phyloP scores from a whole-genome alignment of 2,797 vertebrate species.

The Notolepis coatsorum region DNA sequence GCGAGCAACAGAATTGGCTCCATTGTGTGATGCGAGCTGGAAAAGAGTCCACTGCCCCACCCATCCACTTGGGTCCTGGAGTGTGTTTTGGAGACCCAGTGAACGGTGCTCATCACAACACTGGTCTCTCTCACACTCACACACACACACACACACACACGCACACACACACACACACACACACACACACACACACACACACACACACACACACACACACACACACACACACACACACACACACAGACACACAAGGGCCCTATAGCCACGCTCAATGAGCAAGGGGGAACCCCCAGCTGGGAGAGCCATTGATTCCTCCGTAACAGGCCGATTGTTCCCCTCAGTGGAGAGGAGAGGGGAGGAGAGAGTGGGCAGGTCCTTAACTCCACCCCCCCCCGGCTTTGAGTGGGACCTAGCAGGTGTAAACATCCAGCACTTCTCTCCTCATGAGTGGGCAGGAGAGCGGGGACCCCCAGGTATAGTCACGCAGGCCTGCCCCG shows the following conservation, averaged over 20 bases:
- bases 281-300: constrained; percentile 81
- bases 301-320: constrained; percentile 81
- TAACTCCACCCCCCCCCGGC: constrained; percentile 80
- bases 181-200: not conserved
- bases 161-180: not conserved
- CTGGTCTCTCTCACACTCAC: constrained; percentile 19
- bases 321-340: constrained; percentile 81
- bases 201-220: not conserved
- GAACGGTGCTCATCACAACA: constrained; percentile 79
- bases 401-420: constrained; percentile 82
- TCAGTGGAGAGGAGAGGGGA: constrained; percentile 77
- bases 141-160: constrained; percentile 40
- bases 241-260: constrained; percentile 33
- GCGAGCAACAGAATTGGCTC: constrained; percentile 73
- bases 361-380: constrained; percentile 79
- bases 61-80: constrained; percentile 77
- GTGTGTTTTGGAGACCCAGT: constrained; percentile 69
- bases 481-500: constrained; percentile 62
- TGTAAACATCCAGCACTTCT: constrained; percentile 81
- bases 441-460: constrained; percentile 66
- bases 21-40: constrained; percentile 80
- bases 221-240: constrained; percentile 37
- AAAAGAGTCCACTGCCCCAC: constrained; percentile 80
- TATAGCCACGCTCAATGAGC: constrained; percentile 70
- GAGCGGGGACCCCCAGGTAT: constrained; percentile 67